Evolutionary conservation across 1,140 invertebrate genomes (phyloP).

Genomic region (Oryzaephilus surinamensis): DNA sequence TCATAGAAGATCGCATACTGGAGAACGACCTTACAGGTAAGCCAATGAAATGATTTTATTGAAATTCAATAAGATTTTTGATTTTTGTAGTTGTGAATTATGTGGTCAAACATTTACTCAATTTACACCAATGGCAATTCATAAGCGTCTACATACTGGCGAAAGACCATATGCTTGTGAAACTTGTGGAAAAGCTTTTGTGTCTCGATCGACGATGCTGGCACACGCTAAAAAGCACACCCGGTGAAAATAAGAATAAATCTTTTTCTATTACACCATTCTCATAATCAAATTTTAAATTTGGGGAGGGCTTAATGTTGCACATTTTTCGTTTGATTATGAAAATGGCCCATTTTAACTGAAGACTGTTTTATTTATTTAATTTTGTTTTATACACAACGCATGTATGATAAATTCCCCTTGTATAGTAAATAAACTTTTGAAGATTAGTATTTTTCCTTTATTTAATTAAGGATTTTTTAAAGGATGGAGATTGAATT

Average conservation of each 20-base stretch:
- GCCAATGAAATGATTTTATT: background rate
- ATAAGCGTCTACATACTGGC: conserved; percentile 60
- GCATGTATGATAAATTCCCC: no score
- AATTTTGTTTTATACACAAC: no score
- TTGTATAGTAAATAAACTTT: no score
- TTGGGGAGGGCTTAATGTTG: background rate
- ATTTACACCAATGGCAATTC: conserved; percentile 52
- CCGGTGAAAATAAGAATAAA: no score
- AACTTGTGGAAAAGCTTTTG: conserved; percentile 51
- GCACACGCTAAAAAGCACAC: conserved; percentile 48
- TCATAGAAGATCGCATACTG: conserved; percentile 56
- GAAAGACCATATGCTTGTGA: conserved; percentile 73
- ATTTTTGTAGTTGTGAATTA: conserved; percentile 41
- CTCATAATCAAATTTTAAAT: background rate
- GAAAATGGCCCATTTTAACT: background rate
- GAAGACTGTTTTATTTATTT: background rate
- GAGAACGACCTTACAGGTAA: conserved; percentile 51
- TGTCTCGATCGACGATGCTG: conserved; percentile 50
- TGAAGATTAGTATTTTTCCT: no score
- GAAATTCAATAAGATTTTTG: background rate
- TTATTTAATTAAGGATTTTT: no score
- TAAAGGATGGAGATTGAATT: no score
- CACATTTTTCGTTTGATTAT: background rate
- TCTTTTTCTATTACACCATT: background rate
- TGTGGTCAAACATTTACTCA: conserved; percentile 54